phyloP scores from a whole-genome alignment of 1,140 invertebrate genomes.

The Thaumatotibia leucotreta region DNA sequence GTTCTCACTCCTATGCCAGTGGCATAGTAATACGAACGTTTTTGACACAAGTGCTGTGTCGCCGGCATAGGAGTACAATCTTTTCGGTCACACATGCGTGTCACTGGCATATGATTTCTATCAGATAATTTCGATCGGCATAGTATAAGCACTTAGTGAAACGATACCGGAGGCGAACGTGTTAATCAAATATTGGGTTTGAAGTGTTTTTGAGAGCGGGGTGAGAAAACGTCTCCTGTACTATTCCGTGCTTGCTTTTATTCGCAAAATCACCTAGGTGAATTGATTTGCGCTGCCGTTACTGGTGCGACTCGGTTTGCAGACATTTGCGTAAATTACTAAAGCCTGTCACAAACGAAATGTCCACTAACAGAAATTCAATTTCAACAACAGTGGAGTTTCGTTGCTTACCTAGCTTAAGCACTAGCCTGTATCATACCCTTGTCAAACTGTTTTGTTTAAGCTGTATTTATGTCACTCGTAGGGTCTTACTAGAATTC shows the following conservation, averaged over 20 bases:
- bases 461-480: neutral
- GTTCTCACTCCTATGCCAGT: too few relatives aligned
- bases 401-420: neutral
- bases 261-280: slow-evolving; percentile 19
- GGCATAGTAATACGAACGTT: too few relatives aligned
- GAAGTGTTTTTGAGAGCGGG: neutral
- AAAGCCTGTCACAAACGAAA: slow-evolving; percentile 27
- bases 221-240: neutral
- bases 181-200: too few relatives aligned
- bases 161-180: too few relatives aligned
- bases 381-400: neutral
- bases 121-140: too few relatives aligned
- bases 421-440: neutral
- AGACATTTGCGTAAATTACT: slow-evolving; percentile 35
- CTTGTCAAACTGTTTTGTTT: neutral
- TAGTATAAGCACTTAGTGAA: too few relatives aligned
- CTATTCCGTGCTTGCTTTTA: slow-evolving; percentile 6
- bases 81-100: too few relatives aligned
- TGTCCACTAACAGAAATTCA: slow-evolving; percentile 18
- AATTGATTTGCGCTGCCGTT: slow-evolving; percentile 33
- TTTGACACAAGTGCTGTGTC: too few relatives aligned
- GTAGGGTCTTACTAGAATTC: too few relatives aligned
- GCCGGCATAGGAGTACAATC: too few relatives aligned
- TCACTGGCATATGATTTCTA: too few relatives aligned
- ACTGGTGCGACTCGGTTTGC: slow-evolving; percentile 30